Conservation (phyloP, 2,888 invertebrate genomes). For the Hypsopygia costalis region DNA sequence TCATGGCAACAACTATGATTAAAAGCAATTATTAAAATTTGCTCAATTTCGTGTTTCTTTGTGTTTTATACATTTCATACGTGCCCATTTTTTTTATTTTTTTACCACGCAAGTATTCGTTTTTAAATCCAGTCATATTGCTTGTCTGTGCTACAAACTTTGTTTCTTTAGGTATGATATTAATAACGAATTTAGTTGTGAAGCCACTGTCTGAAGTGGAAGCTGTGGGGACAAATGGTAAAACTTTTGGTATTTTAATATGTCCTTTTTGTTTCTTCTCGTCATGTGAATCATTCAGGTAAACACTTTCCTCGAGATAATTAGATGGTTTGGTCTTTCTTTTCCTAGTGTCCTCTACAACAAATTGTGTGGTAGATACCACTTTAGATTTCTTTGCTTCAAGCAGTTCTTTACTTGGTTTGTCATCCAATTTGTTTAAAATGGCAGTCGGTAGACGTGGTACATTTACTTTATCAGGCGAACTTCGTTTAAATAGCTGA, state of each 20-base stretch:
- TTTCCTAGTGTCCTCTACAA: slow-evolving; percentile 46
- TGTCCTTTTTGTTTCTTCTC: slow-evolving; percentile 33
- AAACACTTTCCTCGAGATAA: slow-evolving; percentile 67
- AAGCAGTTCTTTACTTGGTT: slow-evolving; percentile 29
- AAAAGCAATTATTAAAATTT: slow-evolving; percentile 48
- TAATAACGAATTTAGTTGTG: slow-evolving; percentile 65
- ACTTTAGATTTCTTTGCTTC: slow-evolving; percentile 32
- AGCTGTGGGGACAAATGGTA: slow-evolving; percentile 62
- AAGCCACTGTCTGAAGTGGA: slow-evolving; percentile 58
- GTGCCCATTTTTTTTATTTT: slow-evolving; percentile 56
- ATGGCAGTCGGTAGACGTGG: slow-evolving; percentile 51
- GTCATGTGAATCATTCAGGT: slow-evolving; percentile 42
- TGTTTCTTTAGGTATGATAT: slow-evolving; percentile 47
- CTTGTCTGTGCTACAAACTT: slow-evolving; percentile 54
- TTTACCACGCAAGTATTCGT: slow-evolving; percentile 45
- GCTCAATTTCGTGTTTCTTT: slow-evolving; percentile 52
- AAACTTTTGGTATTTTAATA: slow-evolving; percentile 50
- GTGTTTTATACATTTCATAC: slow-evolving; percentile 55
- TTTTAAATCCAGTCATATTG: slow-evolving; percentile 49
- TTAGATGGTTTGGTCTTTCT: slow-evolving; percentile 60
- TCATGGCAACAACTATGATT: not conserved
- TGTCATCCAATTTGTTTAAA: slow-evolving; percentile 50
- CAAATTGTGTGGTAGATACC: slow-evolving; percentile 56
- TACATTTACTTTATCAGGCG: slow-evolving; percentile 45
- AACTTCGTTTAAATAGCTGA: slow-evolving; percentile 50